phyloP scores from a whole-genome alignment of 2,113 vertebrate species.

The Choloepus hoffmanni region DNA sequence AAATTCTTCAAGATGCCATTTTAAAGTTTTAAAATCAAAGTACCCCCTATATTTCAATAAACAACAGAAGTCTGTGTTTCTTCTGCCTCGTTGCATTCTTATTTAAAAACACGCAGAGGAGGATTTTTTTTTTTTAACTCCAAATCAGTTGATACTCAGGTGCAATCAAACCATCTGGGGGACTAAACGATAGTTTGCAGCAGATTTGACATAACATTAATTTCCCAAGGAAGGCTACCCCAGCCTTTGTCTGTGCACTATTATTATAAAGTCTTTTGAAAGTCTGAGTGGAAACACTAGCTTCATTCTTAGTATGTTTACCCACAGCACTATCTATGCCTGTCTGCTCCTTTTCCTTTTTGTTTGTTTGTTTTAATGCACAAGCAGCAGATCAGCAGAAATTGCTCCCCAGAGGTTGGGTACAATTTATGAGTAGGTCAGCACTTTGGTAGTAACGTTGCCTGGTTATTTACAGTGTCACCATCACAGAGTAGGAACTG shows the following conservation, averaged over 20 bases:
- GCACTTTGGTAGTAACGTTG: constrained; percentile 69
- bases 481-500: constrained; percentile 72
- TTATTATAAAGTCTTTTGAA: background rate
- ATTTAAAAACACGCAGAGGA: background rate
- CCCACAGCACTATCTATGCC: background rate
- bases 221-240: background rate
- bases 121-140: background rate
- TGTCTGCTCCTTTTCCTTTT: constrained; percentile 48
- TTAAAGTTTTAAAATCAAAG: constrained; percentile 49
- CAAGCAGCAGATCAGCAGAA: constrained; percentile 78
- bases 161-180: background rate
- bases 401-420: constrained; percentile 67
- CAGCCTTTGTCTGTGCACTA: background rate
- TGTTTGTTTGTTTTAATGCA: constrained; percentile 79
- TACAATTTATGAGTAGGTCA: constrained; percentile 77
- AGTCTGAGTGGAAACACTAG: background rate
- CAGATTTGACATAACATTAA: background rate
- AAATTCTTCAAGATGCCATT: background rate
- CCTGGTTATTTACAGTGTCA: constrained; percentile 81
- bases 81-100: background rate
- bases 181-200: background rate
- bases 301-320: constrained; percentile 3
- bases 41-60: background rate
- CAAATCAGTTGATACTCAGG: constrained; percentile 14
- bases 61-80: background rate